Base-by-base conservation (phyloP, 2,888 invertebrate species). In the Drosophila neutralis region DNA sequence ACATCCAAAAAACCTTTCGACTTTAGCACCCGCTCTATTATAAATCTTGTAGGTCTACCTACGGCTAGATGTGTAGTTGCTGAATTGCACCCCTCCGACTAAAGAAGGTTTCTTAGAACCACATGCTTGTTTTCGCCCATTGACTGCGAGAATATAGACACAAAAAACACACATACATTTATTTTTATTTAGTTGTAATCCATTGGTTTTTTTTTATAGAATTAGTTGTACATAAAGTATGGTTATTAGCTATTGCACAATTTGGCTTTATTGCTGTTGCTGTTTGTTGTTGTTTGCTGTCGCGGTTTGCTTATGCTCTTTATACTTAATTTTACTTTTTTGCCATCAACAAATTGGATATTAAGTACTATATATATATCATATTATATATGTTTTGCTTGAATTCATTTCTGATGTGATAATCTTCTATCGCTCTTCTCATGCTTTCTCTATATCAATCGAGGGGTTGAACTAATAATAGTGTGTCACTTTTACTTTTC, bases 141-240 rank as follows among this genome's bases (percentile, higher is more conserved):
- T 35, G 61, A 59, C 66, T 73, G 61, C 69, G 68, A 74, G 80
- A 75, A 85, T 79, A 80, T 86, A 86, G 89, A 86, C 86, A 88
- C 73, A 78, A 86, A 83, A 75, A 83, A 88, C 85, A 86, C 78
- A 72, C 79, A 83, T 72, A 70, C 70, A 81, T 58, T 40, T 62
- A 59, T 62, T 51, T 51, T 54, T 51, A 68, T 64, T 59, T 69
- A 53, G 59, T 62, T 45, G 45, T 45, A 45, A 45, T 45, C 45
- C 24, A 45, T 45, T 15, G 21, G 45, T 63, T 52, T 67, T 62
- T 57, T 56, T 57, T 58, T 71, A 52, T 68, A 75, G 75, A 78
- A 70, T 80, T 72, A 65, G 70, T 75, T 83, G 72, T 73, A 76
- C 69, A 66, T 68, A 63, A 65, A 74, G 82, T 71, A 77, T 63